These are phyloP conservation scores for Drosophila colorata DNA, from an alignment of 2,888 invertebrate species.

Conservation along the genomic window DNA sequence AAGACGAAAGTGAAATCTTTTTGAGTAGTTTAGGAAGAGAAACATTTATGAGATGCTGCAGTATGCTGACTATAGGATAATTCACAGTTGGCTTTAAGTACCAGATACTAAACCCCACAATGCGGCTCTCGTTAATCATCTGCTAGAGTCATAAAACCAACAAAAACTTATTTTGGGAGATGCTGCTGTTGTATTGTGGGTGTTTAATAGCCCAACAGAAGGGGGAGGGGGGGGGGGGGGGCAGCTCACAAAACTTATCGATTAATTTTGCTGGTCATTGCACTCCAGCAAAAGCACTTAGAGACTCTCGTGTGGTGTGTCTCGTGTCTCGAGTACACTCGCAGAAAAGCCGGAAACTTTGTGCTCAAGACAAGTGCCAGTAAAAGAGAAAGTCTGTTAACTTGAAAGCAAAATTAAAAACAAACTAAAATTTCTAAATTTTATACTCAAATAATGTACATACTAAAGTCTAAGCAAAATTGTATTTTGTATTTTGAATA, in stretches of 20 bases:
- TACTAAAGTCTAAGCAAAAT: too few species aligned
- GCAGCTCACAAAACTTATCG: slow-evolving; percentile 21
- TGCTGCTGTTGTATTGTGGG: neutral
- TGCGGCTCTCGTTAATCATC: slow-evolving; percentile 31
- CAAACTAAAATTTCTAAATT: too few species aligned
- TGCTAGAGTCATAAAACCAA: slow-evolving; percentile 26
- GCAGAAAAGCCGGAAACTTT: neutral
- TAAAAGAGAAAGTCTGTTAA: too few species aligned
- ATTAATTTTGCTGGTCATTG: slow-evolving; percentile 47
- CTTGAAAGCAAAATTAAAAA: neutral
- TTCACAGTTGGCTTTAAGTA: neutral
- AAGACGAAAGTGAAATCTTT: neutral
- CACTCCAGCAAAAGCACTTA: slow-evolving; percentile 36
- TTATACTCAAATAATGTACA: too few species aligned
- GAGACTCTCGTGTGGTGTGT: slow-evolving; percentile 15
- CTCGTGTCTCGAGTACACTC: neutral
- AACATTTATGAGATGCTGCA: neutral
- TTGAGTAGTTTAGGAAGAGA: neutral
- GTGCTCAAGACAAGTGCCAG: too few species aligned
- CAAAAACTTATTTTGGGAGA: neutral
- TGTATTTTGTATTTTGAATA: too few species aligned
- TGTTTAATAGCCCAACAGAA: neutral
- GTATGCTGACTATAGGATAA: neutral
- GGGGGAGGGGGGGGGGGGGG: too few species aligned
- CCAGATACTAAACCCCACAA: neutral